These are phyloP conservation scores for Clarias pachynema DNA, from an alignment of 2,797 vertebrate species.

Conservation along the genomic window DNA sequence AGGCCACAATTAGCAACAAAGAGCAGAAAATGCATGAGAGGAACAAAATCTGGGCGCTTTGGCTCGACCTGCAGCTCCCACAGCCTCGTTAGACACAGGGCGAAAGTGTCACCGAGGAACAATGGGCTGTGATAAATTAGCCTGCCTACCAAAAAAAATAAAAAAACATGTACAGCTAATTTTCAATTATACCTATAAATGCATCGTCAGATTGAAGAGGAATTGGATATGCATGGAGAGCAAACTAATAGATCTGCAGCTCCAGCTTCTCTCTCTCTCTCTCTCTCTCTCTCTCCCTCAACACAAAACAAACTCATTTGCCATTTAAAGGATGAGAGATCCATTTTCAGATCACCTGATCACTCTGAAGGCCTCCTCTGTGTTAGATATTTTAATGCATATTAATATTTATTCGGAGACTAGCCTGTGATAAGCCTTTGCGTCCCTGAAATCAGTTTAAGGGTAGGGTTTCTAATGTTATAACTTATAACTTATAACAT, in stretches of 20 bases:
- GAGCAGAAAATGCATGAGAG: slow-evolving; percentile 85
- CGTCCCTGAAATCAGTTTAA: not conserved
- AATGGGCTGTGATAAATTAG: slow-evolving; percentile 99
- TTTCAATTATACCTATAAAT: slow-evolving; percentile 99
- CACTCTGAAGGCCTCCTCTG: not conserved
- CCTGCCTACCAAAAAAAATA: slow-evolving; percentile 73
- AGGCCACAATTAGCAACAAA: slow-evolving; percentile 97
- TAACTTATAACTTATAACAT: not conserved
- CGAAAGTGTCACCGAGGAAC: slow-evolving; percentile 96
- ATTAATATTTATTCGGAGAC: slow-evolving; percentile 7
- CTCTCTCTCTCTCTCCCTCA: slow-evolving; percentile 10
- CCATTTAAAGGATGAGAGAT: slow-evolving; percentile 22
- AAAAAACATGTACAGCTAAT: slow-evolving; percentile 97
- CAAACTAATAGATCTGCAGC: slow-evolving; percentile 73
- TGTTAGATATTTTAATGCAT: slow-evolving; percentile 5
- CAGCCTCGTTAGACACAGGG: slow-evolving; percentile 94
- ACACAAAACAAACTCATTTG: slow-evolving; percentile 50
- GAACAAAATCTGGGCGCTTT: slow-evolving; percentile 88
- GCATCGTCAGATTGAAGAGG: slow-evolving; percentile 92
- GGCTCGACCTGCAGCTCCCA: slow-evolving; percentile 87
- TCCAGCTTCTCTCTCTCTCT: slow-evolving; percentile 31
- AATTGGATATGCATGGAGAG: slow-evolving; percentile 89
- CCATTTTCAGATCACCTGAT: slow-evolving; percentile 27
- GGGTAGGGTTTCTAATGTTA: not conserved
- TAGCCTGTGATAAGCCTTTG: not conserved